A percentile compares a stretch with the other conserved stretches of the same genome.
These are phyloP conservation scores for Pholis gunnellus DNA, from an alignment of 2,113 vertebrate species.

Conservation along the genomic window DNA sequence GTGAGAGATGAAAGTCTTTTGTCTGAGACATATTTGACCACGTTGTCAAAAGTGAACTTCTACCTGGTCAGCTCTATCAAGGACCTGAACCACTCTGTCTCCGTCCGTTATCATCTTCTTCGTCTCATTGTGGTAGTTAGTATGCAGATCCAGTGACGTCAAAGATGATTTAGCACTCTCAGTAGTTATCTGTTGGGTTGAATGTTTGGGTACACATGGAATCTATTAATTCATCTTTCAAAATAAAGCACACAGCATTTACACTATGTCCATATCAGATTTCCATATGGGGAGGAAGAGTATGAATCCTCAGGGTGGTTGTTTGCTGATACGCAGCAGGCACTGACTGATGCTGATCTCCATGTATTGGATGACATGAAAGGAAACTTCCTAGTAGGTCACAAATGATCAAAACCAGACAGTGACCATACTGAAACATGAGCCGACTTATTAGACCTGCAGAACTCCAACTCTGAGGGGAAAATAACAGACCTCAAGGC, in stretches of 20 bases:
- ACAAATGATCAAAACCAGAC: slow-evolving; percentile 19
- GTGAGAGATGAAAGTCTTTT: neutral
- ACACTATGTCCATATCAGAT: neutral
- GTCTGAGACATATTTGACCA: neutral
- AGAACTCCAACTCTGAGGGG: neutral
- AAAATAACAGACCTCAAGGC: neutral
- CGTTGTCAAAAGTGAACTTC: neutral
- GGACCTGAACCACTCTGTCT: slow-evolving; percentile 79
- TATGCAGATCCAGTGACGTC: slow-evolving; percentile 77
- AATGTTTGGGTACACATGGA: neutral
- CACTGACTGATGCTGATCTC: neutral
- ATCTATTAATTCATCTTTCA: neutral
- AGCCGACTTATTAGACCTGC: neutral
- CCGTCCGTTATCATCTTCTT: slow-evolving; percentile 59
- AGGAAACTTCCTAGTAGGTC: neutral
- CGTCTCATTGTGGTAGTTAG: slow-evolving; percentile 83
- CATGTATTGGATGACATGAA: neutral
- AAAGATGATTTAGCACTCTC: slow-evolving; percentile 84
- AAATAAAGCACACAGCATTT: neutral
- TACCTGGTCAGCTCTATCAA: slow-evolving; percentile 88
- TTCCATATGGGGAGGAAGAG: neutral
- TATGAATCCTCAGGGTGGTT: neutral
- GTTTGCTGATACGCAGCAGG: neutral
- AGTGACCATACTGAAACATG: neutral
- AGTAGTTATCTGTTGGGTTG: slow-evolving; percentile 88